Conservation (phyloP, 2,888 invertebrate genomes). For the Neoitamus cyanurus region DNA sequence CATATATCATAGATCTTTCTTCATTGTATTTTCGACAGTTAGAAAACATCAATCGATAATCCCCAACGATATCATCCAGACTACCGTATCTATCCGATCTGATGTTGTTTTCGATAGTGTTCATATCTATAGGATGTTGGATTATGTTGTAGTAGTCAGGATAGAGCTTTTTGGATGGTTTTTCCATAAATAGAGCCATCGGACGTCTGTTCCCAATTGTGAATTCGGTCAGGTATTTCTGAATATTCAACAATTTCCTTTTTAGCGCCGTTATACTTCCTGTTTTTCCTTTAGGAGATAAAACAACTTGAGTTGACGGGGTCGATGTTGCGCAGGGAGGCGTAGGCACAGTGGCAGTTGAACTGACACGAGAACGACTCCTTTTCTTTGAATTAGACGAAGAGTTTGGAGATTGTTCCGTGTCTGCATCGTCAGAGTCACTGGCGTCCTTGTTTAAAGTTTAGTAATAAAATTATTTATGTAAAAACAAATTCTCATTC, state of each 20-base stretch:
- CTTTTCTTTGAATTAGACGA: conserved; percentile 57
- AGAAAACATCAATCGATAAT: conserved; percentile 93
- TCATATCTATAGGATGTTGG: conserved; percentile 93
- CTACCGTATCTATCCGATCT: conserved; percentile 84
- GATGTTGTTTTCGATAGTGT: conserved; percentile 91
- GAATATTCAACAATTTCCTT: conserved; percentile 83
- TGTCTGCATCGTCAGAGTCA: conserved; percentile 55
- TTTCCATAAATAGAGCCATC: conserved; percentile 94
- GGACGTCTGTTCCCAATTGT: conserved; percentile 84
- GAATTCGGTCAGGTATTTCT: conserved; percentile 78
- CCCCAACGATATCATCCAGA: conserved; percentile 86
- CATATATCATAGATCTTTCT: conserved; percentile 93
- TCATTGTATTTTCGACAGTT: conserved; percentile 98
- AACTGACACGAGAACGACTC: conserved; percentile 61
- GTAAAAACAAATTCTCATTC: conserved; percentile 40
- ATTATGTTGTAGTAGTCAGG: conserved; percentile 97
- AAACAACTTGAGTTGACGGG: conserved; percentile 45
- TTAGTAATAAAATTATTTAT: background rate
- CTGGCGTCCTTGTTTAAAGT: conserved; percentile 49
- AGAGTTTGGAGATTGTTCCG: conserved; percentile 48
- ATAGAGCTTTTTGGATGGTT: conserved; percentile 93
- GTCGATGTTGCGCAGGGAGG: conserved; percentile 35
- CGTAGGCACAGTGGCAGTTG: background rate
- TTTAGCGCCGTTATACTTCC: conserved; percentile 69
- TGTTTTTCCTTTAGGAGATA: conserved; percentile 63